Evolutionary conservation across 2,797 vertebrate genomes (phyloP).

Genomic region (Phoxinus dragarum): DNA sequence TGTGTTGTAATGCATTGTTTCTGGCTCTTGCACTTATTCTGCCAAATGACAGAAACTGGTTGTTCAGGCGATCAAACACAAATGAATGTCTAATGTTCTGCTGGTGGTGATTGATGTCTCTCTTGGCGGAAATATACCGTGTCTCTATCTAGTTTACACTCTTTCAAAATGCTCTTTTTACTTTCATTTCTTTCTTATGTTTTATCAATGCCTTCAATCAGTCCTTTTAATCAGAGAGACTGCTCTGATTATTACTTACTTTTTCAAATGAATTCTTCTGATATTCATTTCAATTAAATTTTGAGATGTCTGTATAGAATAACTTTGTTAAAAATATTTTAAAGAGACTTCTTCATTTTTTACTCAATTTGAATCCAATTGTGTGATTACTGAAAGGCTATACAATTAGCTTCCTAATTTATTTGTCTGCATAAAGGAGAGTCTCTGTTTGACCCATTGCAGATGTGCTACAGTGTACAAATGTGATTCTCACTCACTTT

Average conservation of each 20-base stretch:
- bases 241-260: background rate
- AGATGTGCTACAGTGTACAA: background rate
- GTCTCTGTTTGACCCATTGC: background rate
- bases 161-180: background rate
- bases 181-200: background rate
- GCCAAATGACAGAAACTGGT: conserved; percentile 1
- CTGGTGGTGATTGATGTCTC: background rate
- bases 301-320: background rate
- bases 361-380: background rate
- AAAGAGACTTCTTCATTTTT: background rate
- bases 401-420: no score
- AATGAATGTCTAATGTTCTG: background rate
- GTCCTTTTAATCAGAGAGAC: background rate
- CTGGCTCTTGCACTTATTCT: no score
- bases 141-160: background rate
- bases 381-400: background rate
- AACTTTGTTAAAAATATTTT: background rate
- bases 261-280: no score
- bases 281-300: background rate
- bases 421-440: background rate
- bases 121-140: background rate
- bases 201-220: background rate
- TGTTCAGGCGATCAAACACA: background rate
- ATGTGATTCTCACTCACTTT: conserved; percentile 46
- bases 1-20: background rate